Evolutionary conservation across 1,140 invertebrate species (phyloP), one percentile per base, ranked within the genome.

Genomic region (Ceratina calcarata): DNA sequence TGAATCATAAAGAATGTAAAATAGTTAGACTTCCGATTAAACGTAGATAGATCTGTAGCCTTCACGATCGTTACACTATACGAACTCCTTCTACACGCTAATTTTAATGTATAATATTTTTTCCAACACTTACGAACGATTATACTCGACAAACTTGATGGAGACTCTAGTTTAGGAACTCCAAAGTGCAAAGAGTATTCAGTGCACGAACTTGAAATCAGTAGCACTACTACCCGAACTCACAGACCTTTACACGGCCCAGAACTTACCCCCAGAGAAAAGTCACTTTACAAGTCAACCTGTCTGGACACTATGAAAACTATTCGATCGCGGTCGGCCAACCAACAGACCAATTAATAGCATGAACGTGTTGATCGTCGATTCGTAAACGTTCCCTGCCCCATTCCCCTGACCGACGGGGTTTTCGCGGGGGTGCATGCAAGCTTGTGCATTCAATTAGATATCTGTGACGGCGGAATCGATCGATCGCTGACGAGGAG

Each of bases 401-500:
- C 10, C 37, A 45, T 45, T 45, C 37, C 37, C 37, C 37, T 45
- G 37, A 45, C 37, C 37, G 37, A 45, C 22, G 22, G 12, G 66
- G 13, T 27, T 49, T 53, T 70, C 70, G 57, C 60, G 74, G 70
- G n/a, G 51, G 0, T 75, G 84, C 84, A 86, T 86, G 84, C 49
- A 7, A 58, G 85, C 85, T 81, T 84, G 27, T 77, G 83, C 83
- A 85, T 65, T 70, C 32, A 67, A 58, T 45, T 78, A 84, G 45
- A 53, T 10, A 0, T 3, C 6, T 4, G 0, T 18, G 49, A 3
- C 22, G 2, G 8, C 2, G 1, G n/a, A 24, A 49, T 68, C 64
- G 78, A 80, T 70, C 62, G 83, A 85, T 77, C 69, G 27, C 79
- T 85, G 80, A 80, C 64, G 57, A 55, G 37, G 22, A 64, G 22